Evolutionary conservation across 2,113 vertebrate genomes (phyloP).

Genomic region (Tachysurus vachellii): DNA sequence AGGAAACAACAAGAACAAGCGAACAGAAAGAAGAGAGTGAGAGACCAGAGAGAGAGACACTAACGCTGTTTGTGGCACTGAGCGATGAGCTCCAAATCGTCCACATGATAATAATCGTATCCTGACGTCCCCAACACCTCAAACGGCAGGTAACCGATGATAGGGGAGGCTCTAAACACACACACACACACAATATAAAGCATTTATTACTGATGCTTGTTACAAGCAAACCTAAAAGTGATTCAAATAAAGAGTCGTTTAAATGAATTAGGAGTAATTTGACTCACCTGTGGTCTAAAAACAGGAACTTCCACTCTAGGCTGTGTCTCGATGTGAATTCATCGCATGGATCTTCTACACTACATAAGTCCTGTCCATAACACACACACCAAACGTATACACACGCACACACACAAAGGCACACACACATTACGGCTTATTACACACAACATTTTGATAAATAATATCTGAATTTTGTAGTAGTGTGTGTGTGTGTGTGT

Average conservation of each 20-base stretch:
- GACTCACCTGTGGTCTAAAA: constrained; percentile 82
- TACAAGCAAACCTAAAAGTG: not conserved
- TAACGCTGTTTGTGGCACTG: constrained; percentile 88
- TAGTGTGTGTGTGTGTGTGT: not conserved
- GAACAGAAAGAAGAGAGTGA: not conserved
- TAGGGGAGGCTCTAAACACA: constrained; percentile 79
- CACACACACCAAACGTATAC: constrained; percentile 26
- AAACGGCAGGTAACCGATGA: constrained; percentile 89
- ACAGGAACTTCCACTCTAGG: constrained; percentile 84
- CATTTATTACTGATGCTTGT: not conserved
- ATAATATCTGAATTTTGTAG: too few relatives aligned
- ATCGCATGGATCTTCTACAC: constrained; percentile 74
- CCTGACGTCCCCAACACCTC: constrained; percentile 86
- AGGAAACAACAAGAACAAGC: not conserved
- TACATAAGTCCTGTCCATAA: constrained; percentile 77
- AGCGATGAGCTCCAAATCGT: constrained; percentile 86
- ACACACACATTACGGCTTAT: not conserved
- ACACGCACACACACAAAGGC: not conserved
- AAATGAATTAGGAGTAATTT: not conserved
- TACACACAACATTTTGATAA: not conserved
- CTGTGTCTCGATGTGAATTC: constrained; percentile 82
- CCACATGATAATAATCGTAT: constrained; percentile 89
- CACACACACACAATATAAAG: constrained; percentile 27
- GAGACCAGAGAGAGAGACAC: constrained; percentile 33
- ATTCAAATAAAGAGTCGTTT: not conserved